phyloP scores from a whole-genome alignment of 2,888 invertebrate genomes.

The Tortrix viridana region DNA sequence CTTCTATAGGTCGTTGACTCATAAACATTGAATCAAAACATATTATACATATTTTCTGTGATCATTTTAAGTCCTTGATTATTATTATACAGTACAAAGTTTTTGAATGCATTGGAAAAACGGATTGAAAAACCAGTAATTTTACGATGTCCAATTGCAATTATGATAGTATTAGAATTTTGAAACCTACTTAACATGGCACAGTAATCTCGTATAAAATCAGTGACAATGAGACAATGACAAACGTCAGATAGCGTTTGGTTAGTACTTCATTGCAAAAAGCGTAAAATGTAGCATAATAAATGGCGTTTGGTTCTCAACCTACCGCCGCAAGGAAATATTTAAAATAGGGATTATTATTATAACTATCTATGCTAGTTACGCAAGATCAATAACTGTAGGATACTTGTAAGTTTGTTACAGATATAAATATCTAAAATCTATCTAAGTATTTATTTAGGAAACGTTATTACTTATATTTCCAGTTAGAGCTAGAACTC shows the following conservation, averaged over 20 bases:
- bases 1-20: constrained; percentile 3
- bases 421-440: too few relatives aligned
- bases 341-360: too few relatives aligned
- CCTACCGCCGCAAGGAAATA: too few relatives aligned
- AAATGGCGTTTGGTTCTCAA: too few relatives aligned
- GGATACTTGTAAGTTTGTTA: too few relatives aligned
- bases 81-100: background rate
- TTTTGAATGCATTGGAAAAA: background rate
- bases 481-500: too few relatives aligned
- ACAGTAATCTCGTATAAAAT: constrained; percentile 12
- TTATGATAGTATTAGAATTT: background rate
- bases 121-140: constrained; percentile 21
- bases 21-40: background rate
- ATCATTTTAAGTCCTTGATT: background rate
- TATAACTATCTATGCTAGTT: too few relatives aligned
- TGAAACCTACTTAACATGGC: constrained; percentile 16
- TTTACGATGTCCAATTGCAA: constrained; percentile 11
- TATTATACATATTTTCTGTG: constrained; percentile 3
- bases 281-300: too few relatives aligned
- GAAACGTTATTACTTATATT: too few relatives aligned
- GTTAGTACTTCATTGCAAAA: background rate
- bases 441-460: too few relatives aligned
- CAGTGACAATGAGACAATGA: background rate
- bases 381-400: too few relatives aligned
- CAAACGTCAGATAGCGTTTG: constrained; percentile 2